Conservation (phyloP, 2,113 vertebrate species). For the Onychostoma macrolepis region DNA sequence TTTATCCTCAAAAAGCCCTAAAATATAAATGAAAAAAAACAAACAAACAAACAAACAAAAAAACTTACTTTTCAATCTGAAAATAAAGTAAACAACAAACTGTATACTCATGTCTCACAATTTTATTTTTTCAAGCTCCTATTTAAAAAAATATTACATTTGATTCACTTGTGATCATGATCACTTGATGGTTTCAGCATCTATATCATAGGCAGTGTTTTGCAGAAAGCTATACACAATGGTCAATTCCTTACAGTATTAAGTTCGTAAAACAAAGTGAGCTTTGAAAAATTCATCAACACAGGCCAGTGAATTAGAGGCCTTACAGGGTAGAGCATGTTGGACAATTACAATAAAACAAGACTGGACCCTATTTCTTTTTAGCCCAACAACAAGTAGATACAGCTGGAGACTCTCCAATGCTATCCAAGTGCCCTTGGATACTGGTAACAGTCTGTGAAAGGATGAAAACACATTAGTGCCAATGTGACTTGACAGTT, state of each 20-base stretch:
- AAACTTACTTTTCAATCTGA: too few species aligned
- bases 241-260: slow-evolving; percentile 5
- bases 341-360: slow-evolving; percentile 39
- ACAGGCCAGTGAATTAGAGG: slow-evolving; percentile 14
- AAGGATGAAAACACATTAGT: slow-evolving; percentile 4
- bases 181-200: slow-evolving; percentile 33
- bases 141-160: too few species aligned
- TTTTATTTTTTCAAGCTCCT: too few species aligned
- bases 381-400: slow-evolving; percentile 36
- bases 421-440: slow-evolving; percentile 32
- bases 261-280: slow-evolving; percentile 41
- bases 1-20: too few species aligned
- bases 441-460: slow-evolving; percentile 36
- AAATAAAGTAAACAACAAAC: too few species aligned
- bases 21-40: too few species aligned
- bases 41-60: too few species aligned
- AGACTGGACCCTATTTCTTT: slow-evolving; percentile 22
- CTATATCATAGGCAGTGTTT: slow-evolving; percentile 38
- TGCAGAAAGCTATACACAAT: slow-evolving; percentile 46
- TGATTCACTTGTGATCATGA: too few species aligned
- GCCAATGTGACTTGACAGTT: background rate
- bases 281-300: slow-evolving; percentile 52
- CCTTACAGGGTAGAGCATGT: slow-evolving; percentile 39
- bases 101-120: too few species aligned
- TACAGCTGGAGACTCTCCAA: slow-evolving; percentile 22